Percentiles rank a stretch among this genome's conserved stretches.
Conservation (phyloP, 92 coral and sea anemone genomes). For the Chrysogorgia sp. region DNA sequence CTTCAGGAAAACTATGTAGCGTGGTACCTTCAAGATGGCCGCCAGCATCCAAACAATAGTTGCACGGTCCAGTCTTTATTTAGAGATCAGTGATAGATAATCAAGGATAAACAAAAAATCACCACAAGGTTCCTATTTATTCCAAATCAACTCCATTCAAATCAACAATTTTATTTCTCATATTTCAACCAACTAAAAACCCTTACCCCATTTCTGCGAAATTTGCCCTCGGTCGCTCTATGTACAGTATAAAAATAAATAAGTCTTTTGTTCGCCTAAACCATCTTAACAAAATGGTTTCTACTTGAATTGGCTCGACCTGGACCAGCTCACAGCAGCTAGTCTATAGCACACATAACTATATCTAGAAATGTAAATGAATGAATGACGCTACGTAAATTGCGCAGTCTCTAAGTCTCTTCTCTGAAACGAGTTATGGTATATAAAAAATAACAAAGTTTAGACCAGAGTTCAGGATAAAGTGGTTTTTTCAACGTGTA, state of each 20-base stretch:
- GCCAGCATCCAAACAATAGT: no score
- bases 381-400: no score
- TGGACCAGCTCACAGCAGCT: background rate
- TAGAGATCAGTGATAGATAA: background rate
- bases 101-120: background rate
- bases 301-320: slow-evolving; percentile 37
- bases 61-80: no score
- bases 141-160: slow-evolving; percentile 39
- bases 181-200: slow-evolving; percentile 2
- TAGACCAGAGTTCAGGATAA: no score
- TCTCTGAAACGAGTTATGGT: no score
- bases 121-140: background rate
- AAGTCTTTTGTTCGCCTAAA: slow-evolving; percentile 1
- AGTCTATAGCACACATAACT: background rate
- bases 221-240: slow-evolving; percentile 22
- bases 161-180: slow-evolving; percentile 20
- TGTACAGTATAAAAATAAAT: slow-evolving; percentile 47
- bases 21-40: no score
- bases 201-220: slow-evolving; percentile 31
- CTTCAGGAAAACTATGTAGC: no score
- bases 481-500: no score
- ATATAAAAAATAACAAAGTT: no score
- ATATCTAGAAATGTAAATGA: no score
- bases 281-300: slow-evolving; percentile 20
- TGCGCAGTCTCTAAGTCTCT: no score